Percentiles rank a stretch among this genome's conserved stretches.
Evolutionary conservation across 2,113 vertebrate species (phyloP).

Genomic region (Lota lota): DNA sequence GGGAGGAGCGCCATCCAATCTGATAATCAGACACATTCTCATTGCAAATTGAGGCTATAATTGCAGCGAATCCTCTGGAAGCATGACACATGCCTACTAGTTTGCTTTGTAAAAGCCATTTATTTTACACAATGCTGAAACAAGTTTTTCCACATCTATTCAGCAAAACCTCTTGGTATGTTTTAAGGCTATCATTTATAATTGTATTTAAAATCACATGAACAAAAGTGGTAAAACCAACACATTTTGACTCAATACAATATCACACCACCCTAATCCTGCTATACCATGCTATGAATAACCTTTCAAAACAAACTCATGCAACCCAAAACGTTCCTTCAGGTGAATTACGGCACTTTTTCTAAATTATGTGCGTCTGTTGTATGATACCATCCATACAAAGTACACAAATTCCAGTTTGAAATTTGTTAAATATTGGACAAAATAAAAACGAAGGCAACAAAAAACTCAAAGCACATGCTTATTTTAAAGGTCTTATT

Average conservation of each 20-base stretch:
- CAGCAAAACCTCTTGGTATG: slow-evolving; percentile 37
- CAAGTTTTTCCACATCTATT: slow-evolving; percentile 53
- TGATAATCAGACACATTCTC: too few species aligned
- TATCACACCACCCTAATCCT: slow-evolving; percentile 21
- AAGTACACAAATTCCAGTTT: slow-evolving; percentile 28
- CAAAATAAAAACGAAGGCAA: neutral
- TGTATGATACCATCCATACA: slow-evolving; percentile 4
- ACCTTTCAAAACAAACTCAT: slow-evolving; percentile 34
- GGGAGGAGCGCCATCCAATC: too few species aligned
- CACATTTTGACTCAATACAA: slow-evolving; percentile 29
- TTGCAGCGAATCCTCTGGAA: too few species aligned
- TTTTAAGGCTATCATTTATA: slow-evolving; percentile 33
- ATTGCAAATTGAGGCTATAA: too few species aligned
- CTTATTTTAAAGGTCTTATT: slow-evolving; percentile 17
- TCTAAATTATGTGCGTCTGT: slow-evolving; percentile 36
- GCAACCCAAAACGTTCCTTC: slow-evolving; percentile 30
- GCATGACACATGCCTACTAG: neutral
- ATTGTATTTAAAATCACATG: slow-evolving; percentile 24
- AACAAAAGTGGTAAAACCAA: slow-evolving; percentile 22
- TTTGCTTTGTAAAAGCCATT: slow-evolving; percentile 68
- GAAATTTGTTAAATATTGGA: neutral
- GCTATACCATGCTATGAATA: slow-evolving; percentile 38
- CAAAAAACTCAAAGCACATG: slow-evolving; percentile 32
- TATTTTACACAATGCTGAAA: slow-evolving; percentile 70
- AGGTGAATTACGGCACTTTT: slow-evolving; percentile 5